Evolutionary conservation across 2,797 vertebrate species (phyloP).

Genomic region (Argya squamiceps): DNA sequence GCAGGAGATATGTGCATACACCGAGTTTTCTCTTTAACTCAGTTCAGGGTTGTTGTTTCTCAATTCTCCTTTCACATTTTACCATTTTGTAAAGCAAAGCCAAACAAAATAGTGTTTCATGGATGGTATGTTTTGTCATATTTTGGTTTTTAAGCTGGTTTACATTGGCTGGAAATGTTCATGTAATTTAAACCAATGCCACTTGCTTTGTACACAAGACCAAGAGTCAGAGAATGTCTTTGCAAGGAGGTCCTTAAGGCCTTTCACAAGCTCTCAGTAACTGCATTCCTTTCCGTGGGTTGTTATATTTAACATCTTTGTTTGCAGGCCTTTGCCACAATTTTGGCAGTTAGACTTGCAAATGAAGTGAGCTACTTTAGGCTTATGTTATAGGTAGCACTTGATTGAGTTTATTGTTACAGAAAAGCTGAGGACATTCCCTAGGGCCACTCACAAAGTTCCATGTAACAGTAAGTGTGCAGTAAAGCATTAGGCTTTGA

Average conservation of each 20-base stretch:
- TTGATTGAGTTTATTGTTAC: constrained; percentile 39
- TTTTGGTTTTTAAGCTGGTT: not conserved
- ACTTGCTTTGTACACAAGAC: not conserved
- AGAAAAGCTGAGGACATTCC: constrained; percentile 37
- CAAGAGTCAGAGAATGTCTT: not conserved
- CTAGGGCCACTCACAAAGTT: constrained; percentile 16
- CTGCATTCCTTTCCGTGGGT: not conserved
- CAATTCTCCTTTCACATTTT: not conserved
- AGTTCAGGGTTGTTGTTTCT: not conserved
- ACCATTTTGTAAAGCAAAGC: not conserved
- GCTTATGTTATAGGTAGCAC: not conserved
- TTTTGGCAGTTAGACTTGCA: constrained; percentile 47
- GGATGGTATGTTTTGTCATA: not conserved
- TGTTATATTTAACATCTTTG: not conserved
- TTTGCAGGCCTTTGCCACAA: not conserved
- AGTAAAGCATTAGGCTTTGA: constrained; percentile 20
- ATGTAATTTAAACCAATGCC: not conserved
- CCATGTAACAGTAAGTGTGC: not conserved
- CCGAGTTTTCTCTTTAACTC: not conserved
- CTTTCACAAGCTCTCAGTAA: not conserved
- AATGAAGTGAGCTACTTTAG: not conserved
- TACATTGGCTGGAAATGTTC: not conserved
- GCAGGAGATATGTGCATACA: not conserved
- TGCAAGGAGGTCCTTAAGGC: not conserved
- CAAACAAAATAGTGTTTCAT: not conserved